Base-by-base conservation (phyloP, 2,113 vertebrate species). In the Athene cunicularia region DNA sequence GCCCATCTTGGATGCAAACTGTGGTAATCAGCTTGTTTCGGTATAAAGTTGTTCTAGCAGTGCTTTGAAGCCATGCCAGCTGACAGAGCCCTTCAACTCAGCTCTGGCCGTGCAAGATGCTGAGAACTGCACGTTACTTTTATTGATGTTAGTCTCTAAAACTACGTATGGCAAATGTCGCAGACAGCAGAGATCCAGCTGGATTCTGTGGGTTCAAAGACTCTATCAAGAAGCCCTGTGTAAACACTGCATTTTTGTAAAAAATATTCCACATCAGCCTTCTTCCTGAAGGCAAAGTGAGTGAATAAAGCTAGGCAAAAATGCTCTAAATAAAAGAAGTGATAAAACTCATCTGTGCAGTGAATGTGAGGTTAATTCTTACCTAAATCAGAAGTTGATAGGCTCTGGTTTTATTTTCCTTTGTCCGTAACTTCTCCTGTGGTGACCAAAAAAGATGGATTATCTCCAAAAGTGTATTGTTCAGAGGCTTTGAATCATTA, bases 31-130 rank as follows among this genome's bases (percentile, higher is more conserved):
- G 91, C 86, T 85, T 30, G 49, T 89, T 95, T 89, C 64, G 80
- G 88, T 95, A 32, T n/a, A 24, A 81, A 95, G 91, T 50, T 91
- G 39, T 74, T 93, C 3, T 39, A 58, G 8, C 53, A 81, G 83
- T n/a, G 59, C 95, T 97, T 94, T 96, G 93, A 97, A 95, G 91
- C 70, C 70, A 17, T 80, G 96, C 96, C 97, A 95, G 88, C 86
- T 89, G 76, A 23, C 93, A 87, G 66, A 90, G 70, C 86, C 93
- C 91, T 80, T 39, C 76, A 81, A 35, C 89, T 82, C 60, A 32
- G 79, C 75, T 41, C 52, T 68, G 80, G 86, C 83, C 84, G 18
- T 8, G 12, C 0, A 3, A 86, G 89, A 9, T 53, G 83, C 91
- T 88, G 94, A 82, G 68, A 81, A 45, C 76, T 72, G 88, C 93